Evolutionary conservation across 2,113 vertebrate species (phyloP).

Genomic region (Daboia siamensis): DNA sequence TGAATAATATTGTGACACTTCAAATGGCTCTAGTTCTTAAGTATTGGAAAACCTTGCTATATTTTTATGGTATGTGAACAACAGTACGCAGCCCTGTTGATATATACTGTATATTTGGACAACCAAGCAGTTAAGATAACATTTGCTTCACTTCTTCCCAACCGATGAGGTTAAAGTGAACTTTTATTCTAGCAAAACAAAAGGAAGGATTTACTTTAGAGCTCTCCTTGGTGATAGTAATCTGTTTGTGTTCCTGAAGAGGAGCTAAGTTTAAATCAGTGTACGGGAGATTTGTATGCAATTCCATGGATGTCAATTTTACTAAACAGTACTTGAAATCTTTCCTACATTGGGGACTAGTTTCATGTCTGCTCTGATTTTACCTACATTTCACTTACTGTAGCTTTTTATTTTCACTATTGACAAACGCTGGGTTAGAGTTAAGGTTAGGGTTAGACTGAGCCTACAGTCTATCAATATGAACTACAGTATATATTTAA

Average conservation of each 20-base stretch:
- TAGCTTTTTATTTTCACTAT: neutral
- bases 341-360: neutral
- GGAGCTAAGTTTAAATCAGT: neutral
- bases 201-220: neutral
- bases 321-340: neutral
- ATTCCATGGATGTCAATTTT: neutral
- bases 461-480: neutral
- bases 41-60: neutral
- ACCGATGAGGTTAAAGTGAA: neutral
- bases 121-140: neutral
- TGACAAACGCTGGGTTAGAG: neutral
- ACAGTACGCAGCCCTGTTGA: neutral
- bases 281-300: neutral
- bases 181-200: neutral
- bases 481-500: neutral
- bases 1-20: neutral
- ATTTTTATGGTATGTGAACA: constrained; percentile 17
- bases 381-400: neutral
- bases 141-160: neutral
- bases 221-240: neutral
- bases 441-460: neutral
- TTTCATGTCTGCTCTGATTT: neutral
- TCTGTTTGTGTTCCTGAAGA: neutral
- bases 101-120: neutral
- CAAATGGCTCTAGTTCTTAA: neutral